Percentiles rank a stretch among this genome's conserved stretches.
Conservation (phyloP, 2,113 vertebrate genomes). For the Toxostoma redivivum region DNA sequence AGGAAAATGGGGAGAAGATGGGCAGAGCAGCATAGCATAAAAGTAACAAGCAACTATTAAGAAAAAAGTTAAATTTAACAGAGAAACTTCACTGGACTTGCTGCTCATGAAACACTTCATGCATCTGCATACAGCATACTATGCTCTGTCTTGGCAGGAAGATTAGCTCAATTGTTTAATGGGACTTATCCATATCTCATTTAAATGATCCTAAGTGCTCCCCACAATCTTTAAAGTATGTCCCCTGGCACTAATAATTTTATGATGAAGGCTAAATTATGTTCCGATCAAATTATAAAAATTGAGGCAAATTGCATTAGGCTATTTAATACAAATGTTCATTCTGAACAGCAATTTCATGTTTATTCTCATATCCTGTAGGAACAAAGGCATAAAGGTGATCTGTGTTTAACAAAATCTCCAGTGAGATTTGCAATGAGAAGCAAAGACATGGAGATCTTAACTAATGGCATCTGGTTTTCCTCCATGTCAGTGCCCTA, state of each 20-base stretch:
- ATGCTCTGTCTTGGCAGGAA: neutral
- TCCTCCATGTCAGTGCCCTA: neutral
- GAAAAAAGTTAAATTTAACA: neutral
- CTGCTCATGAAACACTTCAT: neutral
- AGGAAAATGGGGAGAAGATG: neutral
- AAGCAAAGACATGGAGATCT: neutral
- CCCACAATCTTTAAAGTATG: neutral
- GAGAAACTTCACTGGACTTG: neutral
- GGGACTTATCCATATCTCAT: neutral
- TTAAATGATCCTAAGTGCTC: slow-evolving; percentile 14
- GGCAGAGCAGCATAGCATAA: neutral
- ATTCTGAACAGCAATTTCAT: neutral
- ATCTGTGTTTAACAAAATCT: neutral
- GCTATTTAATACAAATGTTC: neutral
- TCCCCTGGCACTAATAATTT: slow-evolving; percentile 7
- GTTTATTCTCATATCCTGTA: neutral
- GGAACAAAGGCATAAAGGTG: neutral
- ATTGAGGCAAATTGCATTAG: slow-evolving; percentile 27
- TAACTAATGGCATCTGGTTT: neutral
- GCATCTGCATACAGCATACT: neutral
- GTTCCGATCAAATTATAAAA: neutral
- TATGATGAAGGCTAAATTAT: slow-evolving; percentile 13
- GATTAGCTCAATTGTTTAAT: slow-evolving; percentile 1
- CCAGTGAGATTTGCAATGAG: neutral
- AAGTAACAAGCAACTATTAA: neutral